phyloP scores from a whole-genome alignment of 2,113 vertebrate species.

The Brienomyrus longianalis region DNA sequence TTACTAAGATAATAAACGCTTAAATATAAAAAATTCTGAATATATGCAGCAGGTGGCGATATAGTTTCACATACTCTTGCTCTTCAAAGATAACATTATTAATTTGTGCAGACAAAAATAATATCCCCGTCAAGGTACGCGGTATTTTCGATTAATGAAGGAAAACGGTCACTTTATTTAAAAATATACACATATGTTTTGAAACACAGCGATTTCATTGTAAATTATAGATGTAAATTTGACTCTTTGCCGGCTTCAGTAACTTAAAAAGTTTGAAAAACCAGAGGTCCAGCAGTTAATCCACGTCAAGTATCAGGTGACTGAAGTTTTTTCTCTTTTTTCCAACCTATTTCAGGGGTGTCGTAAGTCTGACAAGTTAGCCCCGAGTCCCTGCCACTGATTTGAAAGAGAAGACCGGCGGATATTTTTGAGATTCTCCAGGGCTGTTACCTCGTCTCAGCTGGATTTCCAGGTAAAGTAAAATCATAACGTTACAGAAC shows the following conservation, averaged over 20 bases:
- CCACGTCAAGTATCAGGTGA: conserved; percentile 3
- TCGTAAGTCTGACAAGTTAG: neutral
- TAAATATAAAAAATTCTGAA: neutral
- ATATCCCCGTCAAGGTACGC: neutral
- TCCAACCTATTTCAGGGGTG: neutral
- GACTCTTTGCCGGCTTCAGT: neutral
- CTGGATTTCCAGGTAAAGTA: neutral
- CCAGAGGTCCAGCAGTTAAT: neutral
- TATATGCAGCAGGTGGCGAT: neutral
- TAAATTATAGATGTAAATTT: neutral
- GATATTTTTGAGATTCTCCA: neutral
- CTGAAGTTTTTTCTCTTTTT: neutral
- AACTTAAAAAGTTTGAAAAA: neutral
- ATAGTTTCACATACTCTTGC: neutral
- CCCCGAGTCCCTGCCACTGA: neutral
- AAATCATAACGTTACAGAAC: neutral
- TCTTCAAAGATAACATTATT: neutral
- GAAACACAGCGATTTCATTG: neutral
- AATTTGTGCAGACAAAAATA: neutral
- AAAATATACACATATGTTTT: neutral
- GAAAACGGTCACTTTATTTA: neutral
- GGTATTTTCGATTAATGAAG: neutral
- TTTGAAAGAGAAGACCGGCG: neutral
- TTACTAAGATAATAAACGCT: neutral
- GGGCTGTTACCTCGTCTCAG: neutral